phyloP scores from a whole-genome alignment of 2,888 invertebrate genomes.

The Agrotis puta region DNA sequence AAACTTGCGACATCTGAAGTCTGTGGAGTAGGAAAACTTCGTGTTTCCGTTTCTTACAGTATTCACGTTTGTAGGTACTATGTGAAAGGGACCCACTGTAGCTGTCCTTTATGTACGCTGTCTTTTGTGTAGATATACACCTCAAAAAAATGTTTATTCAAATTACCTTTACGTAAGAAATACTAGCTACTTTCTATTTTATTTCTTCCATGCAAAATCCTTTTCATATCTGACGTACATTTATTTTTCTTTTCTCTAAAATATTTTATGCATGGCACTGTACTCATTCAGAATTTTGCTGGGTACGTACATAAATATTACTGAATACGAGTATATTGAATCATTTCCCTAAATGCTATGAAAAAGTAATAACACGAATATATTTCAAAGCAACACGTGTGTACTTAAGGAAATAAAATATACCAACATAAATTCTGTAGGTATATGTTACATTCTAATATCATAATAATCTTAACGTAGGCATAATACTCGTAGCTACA shows the following conservation, averaged over 20 bases:
- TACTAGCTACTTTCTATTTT: background rate
- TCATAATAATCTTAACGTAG: background rate
- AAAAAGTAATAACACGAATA: background rate
- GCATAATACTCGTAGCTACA: background rate
- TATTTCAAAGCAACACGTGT: background rate
- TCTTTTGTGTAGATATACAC: conserved; percentile 22
- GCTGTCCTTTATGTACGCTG: background rate
- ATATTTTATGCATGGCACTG: background rate
- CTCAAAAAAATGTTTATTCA: conserved; percentile 31
- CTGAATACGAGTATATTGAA: too few relatives aligned
- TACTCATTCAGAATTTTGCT: background rate
- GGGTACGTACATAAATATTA: background rate
- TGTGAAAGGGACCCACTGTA: conserved; percentile 8
- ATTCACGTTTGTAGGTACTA: conserved; percentile 11
- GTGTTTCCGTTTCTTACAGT: conserved; percentile 18
- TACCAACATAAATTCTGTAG: background rate
- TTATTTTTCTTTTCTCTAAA: background rate
- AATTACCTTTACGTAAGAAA: conserved; percentile 26
- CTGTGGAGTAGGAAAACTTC: conserved; percentile 35
- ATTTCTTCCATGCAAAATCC: conserved; percentile 22
- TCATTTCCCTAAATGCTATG: background rate
- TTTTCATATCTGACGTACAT: background rate
- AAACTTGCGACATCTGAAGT: conserved; percentile 44
- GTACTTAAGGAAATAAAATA: background rate
- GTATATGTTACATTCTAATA: background rate